Percentiles rank a stretch among this genome's conserved stretches.
phyloP scores from a whole-genome alignment of 2,113 vertebrate genomes.

The Corythaixoides concolor region DNA sequence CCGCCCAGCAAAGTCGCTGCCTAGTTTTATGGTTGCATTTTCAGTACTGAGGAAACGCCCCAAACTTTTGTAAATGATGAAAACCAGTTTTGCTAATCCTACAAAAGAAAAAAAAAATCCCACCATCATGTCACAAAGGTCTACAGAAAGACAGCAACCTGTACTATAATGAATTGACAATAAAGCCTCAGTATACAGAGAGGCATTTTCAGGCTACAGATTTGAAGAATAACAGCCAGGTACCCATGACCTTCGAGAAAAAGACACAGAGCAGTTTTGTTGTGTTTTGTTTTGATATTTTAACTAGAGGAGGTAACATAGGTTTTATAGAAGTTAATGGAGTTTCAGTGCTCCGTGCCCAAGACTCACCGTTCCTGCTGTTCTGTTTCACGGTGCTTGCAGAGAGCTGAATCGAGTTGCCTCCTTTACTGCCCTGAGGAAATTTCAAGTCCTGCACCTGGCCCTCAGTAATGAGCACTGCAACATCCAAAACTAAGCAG shows the following conservation, averaged over 20 bases:
- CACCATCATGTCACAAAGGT: background rate
- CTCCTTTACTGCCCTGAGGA: slow-evolving; percentile 90
- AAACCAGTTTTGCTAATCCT: slow-evolving; percentile 97
- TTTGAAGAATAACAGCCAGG: background rate
- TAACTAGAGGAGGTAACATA: background rate
- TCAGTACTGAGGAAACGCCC: slow-evolving; percentile 96
- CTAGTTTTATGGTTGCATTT: slow-evolving; percentile 93
- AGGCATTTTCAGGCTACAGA: background rate
- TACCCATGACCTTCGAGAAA: background rate
- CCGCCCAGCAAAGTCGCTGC: slow-evolving; percentile 82
- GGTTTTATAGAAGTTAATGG: background rate
- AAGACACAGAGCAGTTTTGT: background rate
- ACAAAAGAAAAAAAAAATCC: slow-evolving; percentile 4
- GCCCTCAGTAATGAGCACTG: slow-evolving; percentile 95
- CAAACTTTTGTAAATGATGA: slow-evolving; percentile 96
- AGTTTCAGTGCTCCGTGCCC: background rate
- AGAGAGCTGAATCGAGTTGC: slow-evolving; percentile 94
- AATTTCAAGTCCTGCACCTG: slow-evolving; percentile 98
- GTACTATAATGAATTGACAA: background rate
- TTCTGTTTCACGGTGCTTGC: slow-evolving; percentile 97
- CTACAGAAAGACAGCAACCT: background rate
- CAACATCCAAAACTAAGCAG: slow-evolving; percentile 90
- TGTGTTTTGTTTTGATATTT: slow-evolving; percentile 10
- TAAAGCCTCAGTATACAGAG: background rate
- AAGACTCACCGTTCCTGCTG: slow-evolving; percentile 93